Evolutionary conservation across 2,888 invertebrate genomes (phyloP), one percentile per base, ranked within the genome.

Genomic region (Drosophila mettleri): DNA sequence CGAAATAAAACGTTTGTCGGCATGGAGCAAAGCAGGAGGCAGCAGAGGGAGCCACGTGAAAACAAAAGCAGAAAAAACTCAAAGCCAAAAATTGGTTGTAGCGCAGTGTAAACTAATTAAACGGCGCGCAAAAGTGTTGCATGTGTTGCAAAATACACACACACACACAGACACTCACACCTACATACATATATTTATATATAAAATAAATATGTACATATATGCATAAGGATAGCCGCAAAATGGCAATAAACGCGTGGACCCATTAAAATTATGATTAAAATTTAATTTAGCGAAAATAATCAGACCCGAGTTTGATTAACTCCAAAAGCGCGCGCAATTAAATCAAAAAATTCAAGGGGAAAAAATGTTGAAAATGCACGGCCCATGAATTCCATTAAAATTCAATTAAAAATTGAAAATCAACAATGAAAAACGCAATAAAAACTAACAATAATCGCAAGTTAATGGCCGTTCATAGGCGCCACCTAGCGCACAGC

Each of bases 1-100:
- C 90, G 89, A 90, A 90, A 88, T 86, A 84, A 89, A 89, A 83
- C 81, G 83, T 83, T 89, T 87, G 84, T 88, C 84, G 84, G 80
- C 69, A 38, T 54, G 52, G 43, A 18, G 34, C 41, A 18, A 20
- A 12, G n/a, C 12, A 24, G 41, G 36, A n/a, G 39, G 43, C 9
- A 18, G n/a, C 36, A 1, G 22, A n/a, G 49, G 49, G 22, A n/a
- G 49, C 33, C 20, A 16, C 6, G 34, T 22, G 5, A 57, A 57
- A 57, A 55, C 8, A 46, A 45, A 46, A 39, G 29, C 57, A 48
- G 54, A 51, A 57, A 59, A 64, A 68, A 60, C 27, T 41, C 64
- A 54, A 38, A 33, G 31, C 64, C 64, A 61, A 66, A 70, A 62
- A 45, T 38, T 52, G 54, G 34, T 72, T 75, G 84, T 68, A 73